phyloP scores from a whole-genome alignment of 2,113 vertebrate species.

The Percina caprodes region DNA sequence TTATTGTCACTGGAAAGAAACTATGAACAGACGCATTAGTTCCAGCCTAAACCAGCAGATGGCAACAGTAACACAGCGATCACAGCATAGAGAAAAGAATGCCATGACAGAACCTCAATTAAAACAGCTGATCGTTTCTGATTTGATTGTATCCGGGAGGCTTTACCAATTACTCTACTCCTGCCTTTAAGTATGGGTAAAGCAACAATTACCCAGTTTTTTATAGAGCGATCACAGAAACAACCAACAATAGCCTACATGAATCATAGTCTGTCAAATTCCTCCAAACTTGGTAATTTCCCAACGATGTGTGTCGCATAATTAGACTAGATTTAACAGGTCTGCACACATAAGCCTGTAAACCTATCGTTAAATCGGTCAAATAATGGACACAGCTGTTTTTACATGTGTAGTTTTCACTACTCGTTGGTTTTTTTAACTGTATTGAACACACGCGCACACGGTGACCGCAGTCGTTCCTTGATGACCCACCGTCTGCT shows the following conservation, averaged over 20 bases:
- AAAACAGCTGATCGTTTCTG: constrained; percentile 36
- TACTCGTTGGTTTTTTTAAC: background rate
- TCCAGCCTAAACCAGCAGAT: constrained; percentile 43
- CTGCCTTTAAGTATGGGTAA: background rate
- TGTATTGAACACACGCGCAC: background rate
- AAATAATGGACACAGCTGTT: background rate
- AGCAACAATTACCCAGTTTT: background rate
- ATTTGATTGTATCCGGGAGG: constrained; percentile 28
- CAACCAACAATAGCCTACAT: background rate
- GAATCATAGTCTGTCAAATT: background rate
- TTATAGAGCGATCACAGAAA: background rate
- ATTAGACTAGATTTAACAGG: background rate
- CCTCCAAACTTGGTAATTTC: background rate
- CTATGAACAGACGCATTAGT: background rate
- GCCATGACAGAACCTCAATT: background rate
- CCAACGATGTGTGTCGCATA: background rate
- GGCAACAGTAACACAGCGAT: constrained; percentile 26
- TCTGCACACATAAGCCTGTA: background rate
- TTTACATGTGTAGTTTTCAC: background rate
- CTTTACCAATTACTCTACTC: background rate
- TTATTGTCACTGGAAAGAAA: background rate
- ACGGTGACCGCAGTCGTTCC: constrained; percentile 33
- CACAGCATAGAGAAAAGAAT: background rate
- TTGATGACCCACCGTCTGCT: constrained; percentile 63
- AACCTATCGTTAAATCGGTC: background rate